These are phyloP conservation scores for Petroica traversi DNA, from an alignment of 2,113 vertebrate genomes.

Conservation along the genomic window DNA sequence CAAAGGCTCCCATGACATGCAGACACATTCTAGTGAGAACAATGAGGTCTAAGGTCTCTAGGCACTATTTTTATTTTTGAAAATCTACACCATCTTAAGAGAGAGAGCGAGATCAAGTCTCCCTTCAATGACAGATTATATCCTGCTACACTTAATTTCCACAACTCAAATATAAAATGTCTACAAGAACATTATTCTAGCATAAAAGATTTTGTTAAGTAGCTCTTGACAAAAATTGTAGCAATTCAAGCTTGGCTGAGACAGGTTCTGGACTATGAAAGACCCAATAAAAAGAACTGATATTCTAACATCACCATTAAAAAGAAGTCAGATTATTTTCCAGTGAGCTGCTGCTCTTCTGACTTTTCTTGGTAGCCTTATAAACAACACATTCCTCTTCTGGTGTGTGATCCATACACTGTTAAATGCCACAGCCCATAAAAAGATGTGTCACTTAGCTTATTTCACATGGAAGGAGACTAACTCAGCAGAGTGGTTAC, in stretches of 20 bases:
- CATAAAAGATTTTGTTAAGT: neutral
- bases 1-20: neutral
- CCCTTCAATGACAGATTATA: neutral
- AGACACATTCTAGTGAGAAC: neutral
- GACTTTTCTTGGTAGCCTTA: neutral
- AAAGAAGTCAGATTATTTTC: neutral
- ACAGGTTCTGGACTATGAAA: neutral
- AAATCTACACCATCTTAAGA: neutral
- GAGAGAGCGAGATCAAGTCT: neutral
- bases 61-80: neutral
- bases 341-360: neutral
- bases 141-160: neutral
- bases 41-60: neutral
- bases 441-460: neutral
- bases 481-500: neutral
- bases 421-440: neutral
- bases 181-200: neutral
- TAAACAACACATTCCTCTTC: neutral
- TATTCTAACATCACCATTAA: neutral
- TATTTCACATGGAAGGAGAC: neutral
- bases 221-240: neutral
- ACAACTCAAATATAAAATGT: neutral
- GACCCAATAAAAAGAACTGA: neutral
- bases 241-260: neutral
- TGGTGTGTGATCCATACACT: neutral